Evolutionary conservation across 2,113 vertebrate species (phyloP), one percentile per base, ranked within the genome.

Genomic region (Pterocles gutturalis): DNA sequence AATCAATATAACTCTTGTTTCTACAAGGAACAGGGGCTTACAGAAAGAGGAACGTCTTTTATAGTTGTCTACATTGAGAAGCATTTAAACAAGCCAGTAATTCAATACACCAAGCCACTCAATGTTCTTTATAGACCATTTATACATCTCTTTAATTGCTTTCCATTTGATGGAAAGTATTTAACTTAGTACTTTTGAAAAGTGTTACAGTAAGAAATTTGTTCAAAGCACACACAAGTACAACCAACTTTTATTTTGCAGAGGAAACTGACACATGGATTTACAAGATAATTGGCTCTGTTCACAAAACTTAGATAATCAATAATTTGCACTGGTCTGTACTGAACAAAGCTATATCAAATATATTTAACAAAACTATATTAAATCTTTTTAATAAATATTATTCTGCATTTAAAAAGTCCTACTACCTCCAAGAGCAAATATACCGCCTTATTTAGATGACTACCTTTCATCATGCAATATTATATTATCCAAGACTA

Each of bases 1-100:
- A 98, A 98, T 98, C 98, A 97, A 98, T 98, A 98, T 82, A 96
- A 95, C 75, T 70, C 96, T 98, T 98, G 98, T 98, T 98, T 97
- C 86, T 96, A 96, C 95, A 78, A 97, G 58, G 54, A 98, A 87
- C 89, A 96, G 97, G 94, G 97, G 88, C 97, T 98, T 25, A 48
- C 77, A 89, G 67, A 97, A 96, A 97, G 67, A 96, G 53, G 81
- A 94, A 96, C 97, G 85, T 90, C 87, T 96, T 98, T 98, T 98
- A 96, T 96, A 94, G 94, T 90, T 93, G 69, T 94, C 92, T 97
- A 93, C 84, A 95, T 97, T 94, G 95, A 98, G 94, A 94, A 97
- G 85, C 95, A 96, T 97, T 98, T 98, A 97, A 98, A 97, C 71
- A 90, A 97, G 98, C 96, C 92, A 97, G 97, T 95, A 98, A 98